These are phyloP conservation scores for Corythaixoides concolor DNA, from an alignment of 2,113 vertebrate genomes.

Conservation along the genomic window DNA sequence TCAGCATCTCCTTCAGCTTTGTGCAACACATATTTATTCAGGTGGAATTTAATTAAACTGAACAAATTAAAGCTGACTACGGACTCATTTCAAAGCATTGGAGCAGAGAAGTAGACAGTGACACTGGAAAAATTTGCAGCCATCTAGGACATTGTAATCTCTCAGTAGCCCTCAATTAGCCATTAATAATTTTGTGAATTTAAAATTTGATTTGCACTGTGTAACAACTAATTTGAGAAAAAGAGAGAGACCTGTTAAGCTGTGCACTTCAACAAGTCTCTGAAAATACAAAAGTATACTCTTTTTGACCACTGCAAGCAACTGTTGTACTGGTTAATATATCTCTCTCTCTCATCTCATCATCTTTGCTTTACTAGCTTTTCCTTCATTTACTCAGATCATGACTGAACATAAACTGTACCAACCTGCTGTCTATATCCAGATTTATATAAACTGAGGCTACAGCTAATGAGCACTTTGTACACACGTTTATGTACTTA, in stretches of 20 bases:
- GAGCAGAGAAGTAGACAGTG: neutral
- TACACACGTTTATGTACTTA: neutral
- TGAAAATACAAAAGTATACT: neutral
- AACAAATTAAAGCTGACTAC: slow-evolving; percentile 57
- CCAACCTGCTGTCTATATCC: neutral
- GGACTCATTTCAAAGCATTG: slow-evolving; percentile 15
- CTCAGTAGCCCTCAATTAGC: slow-evolving; percentile 25
- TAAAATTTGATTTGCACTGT: slow-evolving; percentile 7
- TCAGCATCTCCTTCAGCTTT: slow-evolving; percentile 8
- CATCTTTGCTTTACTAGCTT: neutral
- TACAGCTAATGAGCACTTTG: neutral
- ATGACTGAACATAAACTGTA: neutral
- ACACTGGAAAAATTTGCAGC: slow-evolving; percentile 26
- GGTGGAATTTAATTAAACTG: slow-evolving; percentile 50
- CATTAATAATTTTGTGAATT: slow-evolving; percentile 49
- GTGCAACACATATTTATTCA: slow-evolving; percentile 33
- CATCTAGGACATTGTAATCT: neutral
- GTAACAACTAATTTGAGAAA: neutral
- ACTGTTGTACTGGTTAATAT: neutral
- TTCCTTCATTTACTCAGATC: neutral
- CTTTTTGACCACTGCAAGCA: neutral
- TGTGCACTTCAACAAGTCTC: neutral
- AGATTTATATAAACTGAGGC: neutral
- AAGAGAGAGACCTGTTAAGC: neutral
- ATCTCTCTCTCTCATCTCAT: neutral